These are phyloP conservation scores for Diplogasteroides magnus DNA, from an alignment of 1,140 invertebrate genomes.

Conservation along the genomic window DNA sequence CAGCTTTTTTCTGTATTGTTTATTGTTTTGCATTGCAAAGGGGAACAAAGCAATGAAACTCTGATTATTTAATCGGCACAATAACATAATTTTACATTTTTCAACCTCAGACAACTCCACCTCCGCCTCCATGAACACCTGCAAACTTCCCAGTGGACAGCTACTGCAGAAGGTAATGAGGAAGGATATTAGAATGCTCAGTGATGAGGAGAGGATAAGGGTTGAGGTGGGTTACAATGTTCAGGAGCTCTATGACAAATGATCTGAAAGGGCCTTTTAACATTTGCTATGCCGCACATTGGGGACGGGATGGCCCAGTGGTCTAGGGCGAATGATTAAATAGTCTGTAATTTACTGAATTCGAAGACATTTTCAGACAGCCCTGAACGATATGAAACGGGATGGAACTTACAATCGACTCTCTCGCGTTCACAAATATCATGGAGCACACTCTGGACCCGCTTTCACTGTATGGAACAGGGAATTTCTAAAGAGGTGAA, in stretches of 20 bases:
- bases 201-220: constrained; percentile 37
- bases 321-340: no score
- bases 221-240: no score
- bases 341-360: neutral
- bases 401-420: constrained; percentile 15
- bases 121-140: neutral
- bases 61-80: no score
- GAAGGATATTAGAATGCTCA: constrained; percentile 54
- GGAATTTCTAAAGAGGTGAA: neutral
- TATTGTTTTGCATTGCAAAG: no score
- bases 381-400: constrained; percentile 48
- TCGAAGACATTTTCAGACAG: constrained; percentile 6
- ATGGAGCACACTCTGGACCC: constrained; percentile 17
- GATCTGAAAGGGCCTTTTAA: no score
- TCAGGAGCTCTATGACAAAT: no score
- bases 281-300: no score
- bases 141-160: neutral
- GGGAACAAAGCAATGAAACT: no score
- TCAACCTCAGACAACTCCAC: neutral
- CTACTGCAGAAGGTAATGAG: constrained; percentile 20
- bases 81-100: no score
- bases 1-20: no score
- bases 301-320: no score
- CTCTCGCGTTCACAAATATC: constrained; percentile 26
- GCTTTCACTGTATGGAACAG: no score